Evolutionary conservation across 2,888 invertebrate species (phyloP), one percentile per base, ranked within the genome.

Genomic region (Volucella inanis): DNA sequence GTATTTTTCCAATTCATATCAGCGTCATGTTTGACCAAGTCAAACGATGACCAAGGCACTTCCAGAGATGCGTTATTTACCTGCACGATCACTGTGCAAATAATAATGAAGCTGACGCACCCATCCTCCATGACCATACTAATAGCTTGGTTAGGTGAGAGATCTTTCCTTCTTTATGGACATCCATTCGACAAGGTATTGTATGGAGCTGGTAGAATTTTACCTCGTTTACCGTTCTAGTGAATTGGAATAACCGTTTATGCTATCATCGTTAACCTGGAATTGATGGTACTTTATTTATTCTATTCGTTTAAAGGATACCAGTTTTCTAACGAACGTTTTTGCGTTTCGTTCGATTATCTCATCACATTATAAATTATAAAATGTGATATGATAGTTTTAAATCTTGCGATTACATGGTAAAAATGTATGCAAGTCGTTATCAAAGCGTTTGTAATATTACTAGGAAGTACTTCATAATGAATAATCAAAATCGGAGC

Each of bases 31-130:
- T 57, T 57, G 57, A 64, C 64, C 64, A 61, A 76, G 67, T 75
- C 75, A 75, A 67, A 57, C 75, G 57, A 57, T 64, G 15, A 41
- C 45, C 59, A 43, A 14, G 64, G 38, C 43, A 39, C 47, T 72
- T 71, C 50, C 47, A 79, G 50, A 14, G 70, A 50, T 74, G 68
- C 68, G 57, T 47, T 61, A 75, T 79, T 78, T 83, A 72, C 77
- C 47, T 31, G 54, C 55, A 75, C 68, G 74, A 70, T 41, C 70
- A 47, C 41, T 74, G 72, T 59, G 75, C 59, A 74, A 84, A 84
- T 39, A 84, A 79, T 68, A 68, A 72, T 65, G 45, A 64, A 65
- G 47, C 68, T 79, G 83, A 75, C 83, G 83, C 83, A 78, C 72
- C 78, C 68, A 74, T 78, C 43, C 31, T 57, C 54, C 55, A 65